Conservation (phyloP, 2,797 vertebrate species). For the Alauda arvensis region DNA sequence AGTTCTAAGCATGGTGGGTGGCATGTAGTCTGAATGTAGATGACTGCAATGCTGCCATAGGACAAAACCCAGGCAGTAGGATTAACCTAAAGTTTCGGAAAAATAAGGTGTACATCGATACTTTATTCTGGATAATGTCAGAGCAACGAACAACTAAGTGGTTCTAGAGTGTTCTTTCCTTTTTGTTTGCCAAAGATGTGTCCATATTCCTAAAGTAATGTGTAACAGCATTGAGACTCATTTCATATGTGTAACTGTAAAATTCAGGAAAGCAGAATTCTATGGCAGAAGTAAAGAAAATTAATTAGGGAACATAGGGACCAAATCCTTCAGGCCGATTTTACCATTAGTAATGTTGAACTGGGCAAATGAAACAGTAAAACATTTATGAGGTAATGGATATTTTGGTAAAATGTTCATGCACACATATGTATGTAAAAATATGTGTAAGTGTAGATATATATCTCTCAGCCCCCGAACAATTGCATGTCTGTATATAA, state of each 20-base stretch:
- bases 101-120: not conserved
- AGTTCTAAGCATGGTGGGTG: not conserved
- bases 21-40: not conserved
- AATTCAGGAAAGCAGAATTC: not conserved
- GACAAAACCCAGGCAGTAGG: not conserved
- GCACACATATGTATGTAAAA: not conserved
- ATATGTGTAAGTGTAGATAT: not conserved
- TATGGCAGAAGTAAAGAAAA: not conserved
- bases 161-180: not conserved
- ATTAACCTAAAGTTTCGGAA: not conserved
- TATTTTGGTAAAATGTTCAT: not conserved
- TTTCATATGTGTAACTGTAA: not conserved
- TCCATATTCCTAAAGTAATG: not conserved
- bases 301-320: not conserved
- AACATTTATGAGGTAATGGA: not conserved
- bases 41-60: not conserved
- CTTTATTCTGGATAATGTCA: not conserved
- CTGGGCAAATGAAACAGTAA: not conserved
- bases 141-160: not conserved
- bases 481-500: not conserved
- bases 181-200: not conserved
- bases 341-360: not conserved
- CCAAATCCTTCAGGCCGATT: not conserved
- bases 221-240: not conserved
- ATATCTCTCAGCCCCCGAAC: not conserved